Evolutionary conservation across 1,140 invertebrate species (phyloP), one percentile per base, ranked within the genome.

Genomic region (Halotydeus destructor): DNA sequence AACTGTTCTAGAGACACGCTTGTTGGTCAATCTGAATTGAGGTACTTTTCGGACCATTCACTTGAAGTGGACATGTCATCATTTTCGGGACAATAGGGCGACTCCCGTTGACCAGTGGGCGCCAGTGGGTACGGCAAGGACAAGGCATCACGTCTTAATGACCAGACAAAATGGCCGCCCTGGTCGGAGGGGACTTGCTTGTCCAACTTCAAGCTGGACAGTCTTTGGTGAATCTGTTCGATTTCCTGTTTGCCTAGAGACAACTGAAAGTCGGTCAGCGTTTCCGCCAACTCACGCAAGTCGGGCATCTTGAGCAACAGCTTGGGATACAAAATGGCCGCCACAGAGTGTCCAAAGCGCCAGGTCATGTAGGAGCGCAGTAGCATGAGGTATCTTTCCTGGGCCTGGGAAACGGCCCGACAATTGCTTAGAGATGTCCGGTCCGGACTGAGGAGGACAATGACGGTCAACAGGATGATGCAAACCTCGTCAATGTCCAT

Each of bases 271-370:
- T 66, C 61, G 3, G 61, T 66, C 48, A 67, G 65, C 33, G 61
- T 58, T 49, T 68, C 66, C 43, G 63, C 66, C 35, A 69, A 53
- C 50, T 69, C 64, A 19, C 66, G 57, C 42, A 69, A 59, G 54
- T 69, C 66, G 11, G 61, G 58, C 25, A 68, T 51, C 48, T 64
- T 65, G 50, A 66, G 60, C n/a, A 67, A 54, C 34, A 68, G 54
- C 49, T 65, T 64, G 12, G 67, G 61, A 50, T 62, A 69, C 38
- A 67, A 46, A 26, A 52, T 47, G 19, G 54, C 42, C 16, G 60
- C 59, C 14, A 54, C 43, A 23, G 51, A 46, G 23, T 49, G 38
- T 9, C 63, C 60, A 47, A 61, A 63, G 28, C 60, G 57, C 53
- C 63, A 67, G 31, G 56, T 53, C 38, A 68, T 55, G 50, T 69